Evolutionary conservation across 2,888 invertebrate species (phyloP).

Genomic region (Lasioglossum figueresi): DNA sequence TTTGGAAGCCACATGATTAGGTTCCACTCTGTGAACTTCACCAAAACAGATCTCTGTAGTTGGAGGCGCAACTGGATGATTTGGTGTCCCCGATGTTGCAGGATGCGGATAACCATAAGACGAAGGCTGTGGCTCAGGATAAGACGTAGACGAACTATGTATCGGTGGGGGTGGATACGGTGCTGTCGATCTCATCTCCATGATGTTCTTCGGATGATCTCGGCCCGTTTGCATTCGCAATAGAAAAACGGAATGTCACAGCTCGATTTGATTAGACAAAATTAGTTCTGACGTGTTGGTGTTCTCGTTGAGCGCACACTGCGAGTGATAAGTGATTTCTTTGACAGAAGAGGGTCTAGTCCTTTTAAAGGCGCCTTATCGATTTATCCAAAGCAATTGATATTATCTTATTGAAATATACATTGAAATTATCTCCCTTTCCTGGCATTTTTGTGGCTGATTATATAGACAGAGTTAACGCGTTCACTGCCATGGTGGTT

Average conservation of each 20-base stretch:
- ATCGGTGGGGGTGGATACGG: not conserved
- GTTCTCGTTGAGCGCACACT: no score
- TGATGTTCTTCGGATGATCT: not conserved
- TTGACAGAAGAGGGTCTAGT: no score
- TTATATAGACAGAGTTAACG: not conserved
- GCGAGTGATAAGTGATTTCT: no score
- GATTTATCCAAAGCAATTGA: no score
- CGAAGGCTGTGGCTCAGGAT: not conserved
- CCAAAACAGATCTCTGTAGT: not conserved
- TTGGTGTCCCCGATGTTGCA: not conserved
- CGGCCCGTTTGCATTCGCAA: no score
- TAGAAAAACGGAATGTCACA: no score
- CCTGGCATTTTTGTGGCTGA: not conserved
- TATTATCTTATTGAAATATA: no score
- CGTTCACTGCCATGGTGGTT: no score
- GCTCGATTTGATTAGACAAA: no score
- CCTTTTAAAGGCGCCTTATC: no score
- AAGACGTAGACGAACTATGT: not conserved
- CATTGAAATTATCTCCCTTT: not conserved
- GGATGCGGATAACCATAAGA: not conserved
- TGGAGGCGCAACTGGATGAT: not conserved
- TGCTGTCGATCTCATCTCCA: not conserved
- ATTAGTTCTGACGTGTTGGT: no score
- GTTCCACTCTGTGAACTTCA: fast-evolving
- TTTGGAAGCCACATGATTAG: fast-evolving